Percentiles rank a stretch among this genome's conserved stretches.
These are phyloP conservation scores for Sandelia bainsii DNA, from an alignment of 2,797 vertebrate genomes.

Conservation along the genomic window DNA sequence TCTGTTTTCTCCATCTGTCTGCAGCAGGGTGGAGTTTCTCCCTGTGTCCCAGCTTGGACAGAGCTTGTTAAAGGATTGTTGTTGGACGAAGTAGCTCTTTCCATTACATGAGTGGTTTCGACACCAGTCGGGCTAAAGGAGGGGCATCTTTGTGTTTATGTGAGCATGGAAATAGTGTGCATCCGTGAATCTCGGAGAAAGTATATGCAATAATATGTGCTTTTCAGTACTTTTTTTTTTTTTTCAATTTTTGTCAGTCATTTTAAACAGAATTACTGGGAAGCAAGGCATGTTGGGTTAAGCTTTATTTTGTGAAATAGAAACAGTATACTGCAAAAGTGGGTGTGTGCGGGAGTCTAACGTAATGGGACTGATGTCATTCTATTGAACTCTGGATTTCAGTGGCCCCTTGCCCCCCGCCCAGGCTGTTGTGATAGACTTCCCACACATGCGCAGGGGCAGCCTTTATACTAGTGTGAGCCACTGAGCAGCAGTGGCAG, in stretches of 20 bases:
- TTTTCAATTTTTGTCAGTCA: too few species aligned
- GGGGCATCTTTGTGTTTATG: conserved; percentile 20
- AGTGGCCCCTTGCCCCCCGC: conserved; percentile 30
- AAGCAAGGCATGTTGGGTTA: background rate
- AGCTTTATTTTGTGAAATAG: background rate
- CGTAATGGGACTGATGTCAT: conserved; percentile 51
- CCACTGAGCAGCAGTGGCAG: conserved; percentile 49
- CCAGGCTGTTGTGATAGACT: conserved; percentile 72
- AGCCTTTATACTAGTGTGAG: conserved; percentile 55
- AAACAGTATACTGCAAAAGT: background rate
- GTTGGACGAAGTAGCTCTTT: conserved; percentile 70
- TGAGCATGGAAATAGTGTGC: conserved; percentile 17
- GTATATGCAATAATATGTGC: background rate
- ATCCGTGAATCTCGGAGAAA: background rate
- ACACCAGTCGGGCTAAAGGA: conserved; percentile 46
- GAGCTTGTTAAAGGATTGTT: conserved; percentile 66
- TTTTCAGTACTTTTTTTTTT: background rate
- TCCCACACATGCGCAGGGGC: conserved; percentile 66
- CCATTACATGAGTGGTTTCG: conserved; percentile 71
- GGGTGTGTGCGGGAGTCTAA: conserved; percentile 2
- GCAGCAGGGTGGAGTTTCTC: conserved; percentile 69
- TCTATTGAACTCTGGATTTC: conserved; percentile 49
- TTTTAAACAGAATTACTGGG: background rate
- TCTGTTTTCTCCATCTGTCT: conserved; percentile 72
- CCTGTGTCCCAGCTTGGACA: conserved; percentile 45